A percentile compares a stretch with the other conserved stretches of the same genome.
Conservation (phyloP, 2,888 invertebrate species). For the Dione vanillae region DNA sequence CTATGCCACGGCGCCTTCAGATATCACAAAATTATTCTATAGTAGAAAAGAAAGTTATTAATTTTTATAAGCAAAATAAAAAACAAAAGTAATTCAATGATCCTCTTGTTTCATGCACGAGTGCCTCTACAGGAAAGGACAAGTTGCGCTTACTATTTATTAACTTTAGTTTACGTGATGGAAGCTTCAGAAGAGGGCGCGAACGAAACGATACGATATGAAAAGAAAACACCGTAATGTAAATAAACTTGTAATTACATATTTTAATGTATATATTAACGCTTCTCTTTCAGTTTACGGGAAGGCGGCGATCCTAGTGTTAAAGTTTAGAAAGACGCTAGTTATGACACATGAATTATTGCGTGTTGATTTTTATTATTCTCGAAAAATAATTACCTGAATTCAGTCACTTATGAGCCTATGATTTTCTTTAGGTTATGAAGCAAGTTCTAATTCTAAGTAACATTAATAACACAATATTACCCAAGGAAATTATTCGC, state of each 20-base stretch:
- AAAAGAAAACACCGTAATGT: too few relatives aligned
- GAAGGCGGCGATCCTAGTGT: too few relatives aligned
- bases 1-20: neutral
- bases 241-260: too few relatives aligned
- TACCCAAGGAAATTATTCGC: neutral
- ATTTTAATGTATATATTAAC: too few relatives aligned
- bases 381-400: too few relatives aligned
- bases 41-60: neutral
- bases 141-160: constrained; percentile 34
- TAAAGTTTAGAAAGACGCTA: too few relatives aligned
- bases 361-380: too few relatives aligned
- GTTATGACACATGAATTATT: too few relatives aligned
- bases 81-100: constrained; percentile 11
- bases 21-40: neutral
- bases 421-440: too few relatives aligned
- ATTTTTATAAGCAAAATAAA: neutral
- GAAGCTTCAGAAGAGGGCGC: constrained; percentile 28
- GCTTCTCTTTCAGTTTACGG: too few relatives aligned
- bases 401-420: too few relatives aligned
- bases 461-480: neutral
- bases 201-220: neutral
- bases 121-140: constrained; percentile 22
- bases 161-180: constrained; percentile 41
- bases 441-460: neutral
- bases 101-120: constrained; percentile 36